These are phyloP conservation scores for Phycodurus eques DNA, from an alignment of 2,113 vertebrate genomes.

Conservation along the genomic window DNA sequence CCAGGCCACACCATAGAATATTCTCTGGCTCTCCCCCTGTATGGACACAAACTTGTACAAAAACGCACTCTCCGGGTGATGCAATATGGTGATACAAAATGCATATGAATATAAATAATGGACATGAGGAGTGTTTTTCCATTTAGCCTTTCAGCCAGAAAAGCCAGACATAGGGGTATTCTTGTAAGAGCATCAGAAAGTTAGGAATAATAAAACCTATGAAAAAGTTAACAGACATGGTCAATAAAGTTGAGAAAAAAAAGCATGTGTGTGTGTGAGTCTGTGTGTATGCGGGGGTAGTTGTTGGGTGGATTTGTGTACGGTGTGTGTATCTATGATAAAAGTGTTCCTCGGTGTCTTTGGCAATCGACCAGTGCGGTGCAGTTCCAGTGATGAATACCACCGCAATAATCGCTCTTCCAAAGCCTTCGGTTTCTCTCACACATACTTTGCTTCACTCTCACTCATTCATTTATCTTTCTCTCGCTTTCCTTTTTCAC, in stretches of 20 bases:
- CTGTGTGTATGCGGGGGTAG: no score
- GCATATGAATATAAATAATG: conserved; percentile 45
- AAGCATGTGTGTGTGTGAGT: conserved; percentile 4
- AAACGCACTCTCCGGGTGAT: conserved; percentile 15
- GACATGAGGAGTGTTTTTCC: conserved; percentile 18
- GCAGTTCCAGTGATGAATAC: conserved; percentile 64
- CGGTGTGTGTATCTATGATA: conserved; percentile 34
- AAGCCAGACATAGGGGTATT: background rate
- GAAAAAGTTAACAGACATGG: background rate
- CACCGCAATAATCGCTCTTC: conserved; percentile 68
- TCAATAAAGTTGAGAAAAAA: conserved; percentile 14
- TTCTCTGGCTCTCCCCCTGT: background rate
- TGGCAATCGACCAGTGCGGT: conserved; percentile 62
- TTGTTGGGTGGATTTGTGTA: background rate
- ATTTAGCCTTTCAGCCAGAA: conserved; percentile 22
- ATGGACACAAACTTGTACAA: conserved; percentile 2
- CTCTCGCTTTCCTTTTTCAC: conserved; percentile 13
- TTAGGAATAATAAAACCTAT: background rate
- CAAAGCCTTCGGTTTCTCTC: conserved; percentile 65
- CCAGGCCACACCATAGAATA: background rate
- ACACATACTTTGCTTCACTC: conserved; percentile 55
- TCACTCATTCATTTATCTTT: conserved; percentile 61
- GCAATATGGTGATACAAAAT: conserved; percentile 47
- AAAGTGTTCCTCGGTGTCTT: conserved; percentile 60
- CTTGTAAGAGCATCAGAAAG: conserved; percentile 9